These are phyloP conservation scores for Origma solitaria DNA, from an alignment of 2,113 vertebrate genomes.

Conservation along the genomic window DNA sequence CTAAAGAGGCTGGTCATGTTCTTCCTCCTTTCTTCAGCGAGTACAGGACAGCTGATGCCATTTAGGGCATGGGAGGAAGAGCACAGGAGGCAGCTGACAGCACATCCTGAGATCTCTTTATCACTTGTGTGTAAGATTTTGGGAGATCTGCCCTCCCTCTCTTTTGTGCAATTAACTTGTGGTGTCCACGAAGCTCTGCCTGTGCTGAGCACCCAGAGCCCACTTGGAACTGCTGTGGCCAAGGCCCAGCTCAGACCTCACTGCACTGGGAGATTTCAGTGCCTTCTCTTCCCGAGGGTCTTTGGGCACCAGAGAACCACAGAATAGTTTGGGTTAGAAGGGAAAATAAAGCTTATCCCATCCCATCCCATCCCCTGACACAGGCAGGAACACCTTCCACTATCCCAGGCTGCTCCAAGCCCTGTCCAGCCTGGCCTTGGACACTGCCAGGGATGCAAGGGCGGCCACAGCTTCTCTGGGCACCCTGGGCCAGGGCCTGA, in stretches of 20 bases:
- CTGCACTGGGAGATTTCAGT: fast-evolving
- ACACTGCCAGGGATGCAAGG: not conserved
- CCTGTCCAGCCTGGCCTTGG: fast-evolving
- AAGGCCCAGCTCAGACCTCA: not conserved
- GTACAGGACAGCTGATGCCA: not conserved
- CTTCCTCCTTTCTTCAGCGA: not conserved
- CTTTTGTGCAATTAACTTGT: not conserved
- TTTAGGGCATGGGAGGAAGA: not conserved
- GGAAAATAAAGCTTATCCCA: not conserved
- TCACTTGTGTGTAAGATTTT: not conserved
- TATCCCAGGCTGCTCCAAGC: fast-evolving
- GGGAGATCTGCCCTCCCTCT: not conserved
- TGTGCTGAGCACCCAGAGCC: not conserved
- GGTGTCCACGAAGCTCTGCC: not conserved
- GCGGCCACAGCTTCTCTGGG: not conserved
- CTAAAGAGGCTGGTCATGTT: not conserved
- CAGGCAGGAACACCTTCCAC: fast-evolving
- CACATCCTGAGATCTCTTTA: not conserved
- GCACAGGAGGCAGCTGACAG: not conserved
- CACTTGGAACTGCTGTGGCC: not conserved
- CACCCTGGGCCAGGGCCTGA: fast-evolving
- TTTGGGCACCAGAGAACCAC: not conserved
- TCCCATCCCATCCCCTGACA: too few species aligned
- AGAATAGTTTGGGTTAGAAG: not conserved
- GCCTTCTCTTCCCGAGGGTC: not conserved